Conservation (phyloP, 2,113 vertebrate genomes). For the Eretmochelys imbricata region DNA sequence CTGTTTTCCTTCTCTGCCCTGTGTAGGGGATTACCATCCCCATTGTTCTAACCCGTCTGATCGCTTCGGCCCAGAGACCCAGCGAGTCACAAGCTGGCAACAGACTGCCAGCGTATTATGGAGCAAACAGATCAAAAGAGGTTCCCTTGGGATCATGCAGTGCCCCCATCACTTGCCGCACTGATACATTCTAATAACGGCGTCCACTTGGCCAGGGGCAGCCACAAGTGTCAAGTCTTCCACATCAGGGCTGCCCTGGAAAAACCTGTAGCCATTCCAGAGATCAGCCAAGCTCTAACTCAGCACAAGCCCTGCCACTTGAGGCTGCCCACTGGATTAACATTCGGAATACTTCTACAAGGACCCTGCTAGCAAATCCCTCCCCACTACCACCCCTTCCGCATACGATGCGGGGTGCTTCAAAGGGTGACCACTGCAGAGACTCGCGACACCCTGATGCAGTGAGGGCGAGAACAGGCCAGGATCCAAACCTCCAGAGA, state of each 20-base stretch:
- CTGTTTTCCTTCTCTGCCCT: neutral
- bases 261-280: neutral
- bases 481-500: neutral
- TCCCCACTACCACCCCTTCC: neutral
- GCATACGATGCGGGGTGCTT: neutral
- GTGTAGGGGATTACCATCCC: neutral
- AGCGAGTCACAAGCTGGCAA: neutral
- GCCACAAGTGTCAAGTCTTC: neutral
- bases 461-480: neutral
- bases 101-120: neutral
- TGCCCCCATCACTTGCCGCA: neutral
- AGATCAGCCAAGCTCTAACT: neutral
- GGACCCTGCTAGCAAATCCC: neutral
- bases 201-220: neutral
- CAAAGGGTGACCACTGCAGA: neutral
- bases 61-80: neutral
- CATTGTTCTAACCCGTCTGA: neutral
- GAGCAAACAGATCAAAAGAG: neutral
- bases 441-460: neutral
- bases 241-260: neutral
- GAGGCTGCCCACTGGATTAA: neutral
- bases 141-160: neutral
- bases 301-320: neutral
- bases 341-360: neutral
- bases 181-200: neutral